Base-by-base conservation (phyloP, 2,888 invertebrate genomes). In the Andrena dorsata region DNA sequence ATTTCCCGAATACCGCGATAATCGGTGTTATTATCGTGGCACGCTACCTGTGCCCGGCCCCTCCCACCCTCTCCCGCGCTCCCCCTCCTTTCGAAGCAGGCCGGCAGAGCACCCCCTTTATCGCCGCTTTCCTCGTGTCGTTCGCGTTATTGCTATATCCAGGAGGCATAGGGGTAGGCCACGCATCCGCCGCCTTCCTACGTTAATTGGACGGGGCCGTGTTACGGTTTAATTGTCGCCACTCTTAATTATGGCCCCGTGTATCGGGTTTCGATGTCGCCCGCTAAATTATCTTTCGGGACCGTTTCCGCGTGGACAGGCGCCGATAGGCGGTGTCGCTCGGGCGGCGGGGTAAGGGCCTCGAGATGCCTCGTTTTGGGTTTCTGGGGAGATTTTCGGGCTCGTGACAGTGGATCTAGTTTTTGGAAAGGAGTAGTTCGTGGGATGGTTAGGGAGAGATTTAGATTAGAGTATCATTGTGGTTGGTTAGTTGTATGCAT, bases 1-100 rank as follows among this genome's bases (percentile, higher is more conserved):
- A 91, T 91, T 92, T 90, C 90, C 89, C 86, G 86, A 89, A 87
- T 89, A 86, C 90, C 87, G 90, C 89, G 89, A 90, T 91, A 90
- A 92, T 92, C 91, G 90, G 86, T 89, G 86, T 90, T 91, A 91
- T 91, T 88, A 89, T 88, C 84, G 65, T 84, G 74, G 80, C 88
- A 73, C 76, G 68, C 77, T 85, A 82, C 87, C 78, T 74, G 81
- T 58, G 23, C 73, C 49, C 73, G 60, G 13, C 51, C 49, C n/a
- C 23, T 49, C 23, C 7, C 66, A 30, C 23, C 6, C 8, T 51
- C 61, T 16, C 5, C 35, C 49, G 4, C 32, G 0, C 10, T 41
- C 41, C 1, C 41, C 13, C 16, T 4, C 13, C 16, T 4, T 41
- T 41, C 41, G 13, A 1, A 41, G 41, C 35, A 20, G 35, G 7